phyloP scores from a whole-genome alignment of 2,888 invertebrate genomes.

The Hydraecia micacea region DNA sequence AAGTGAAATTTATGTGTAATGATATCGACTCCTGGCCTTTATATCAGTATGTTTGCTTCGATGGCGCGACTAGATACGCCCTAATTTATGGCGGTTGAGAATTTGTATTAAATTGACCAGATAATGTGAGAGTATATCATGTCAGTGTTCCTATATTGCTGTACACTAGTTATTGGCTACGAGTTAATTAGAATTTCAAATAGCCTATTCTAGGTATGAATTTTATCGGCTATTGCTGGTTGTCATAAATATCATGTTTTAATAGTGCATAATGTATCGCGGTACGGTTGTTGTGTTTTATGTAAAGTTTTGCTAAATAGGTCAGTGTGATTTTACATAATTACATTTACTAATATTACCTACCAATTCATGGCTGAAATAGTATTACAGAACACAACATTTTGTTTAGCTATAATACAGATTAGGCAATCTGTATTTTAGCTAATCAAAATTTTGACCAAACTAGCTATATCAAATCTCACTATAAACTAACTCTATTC shows the following conservation, averaged over 20 bases:
- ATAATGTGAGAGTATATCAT: conserved; percentile 72
- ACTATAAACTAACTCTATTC: background rate
- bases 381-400: background rate
- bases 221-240: conserved; percentile 53
- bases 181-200: conserved; percentile 66
- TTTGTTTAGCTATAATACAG: too few relatives aligned
- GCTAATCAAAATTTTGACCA: too few relatives aligned
- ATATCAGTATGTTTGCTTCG: conserved; percentile 84
- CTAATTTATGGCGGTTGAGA: conserved; percentile 81
- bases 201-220: conserved; percentile 56
- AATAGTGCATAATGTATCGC: conserved; percentile 45
- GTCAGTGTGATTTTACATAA: conserved; percentile 10
- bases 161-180: conserved; percentile 51
- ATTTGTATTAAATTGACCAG: conserved; percentile 79
- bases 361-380: background rate
- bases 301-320: conserved; percentile 33
- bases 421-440: conserved; percentile 12
- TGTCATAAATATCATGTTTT: conserved; percentile 56
- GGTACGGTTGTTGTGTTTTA: conserved; percentile 24
- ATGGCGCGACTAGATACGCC: conserved; percentile 78
- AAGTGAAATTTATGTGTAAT: conserved; percentile 87
- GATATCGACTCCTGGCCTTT: conserved; percentile 85
- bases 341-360: background rate
- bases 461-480: background rate
- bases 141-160: conserved; percentile 62